Evolutionary conservation across 1,140 invertebrate genomes (phyloP), one percentile per base, ranked within the genome.

Genomic region (Ceratina japonica): DNA sequence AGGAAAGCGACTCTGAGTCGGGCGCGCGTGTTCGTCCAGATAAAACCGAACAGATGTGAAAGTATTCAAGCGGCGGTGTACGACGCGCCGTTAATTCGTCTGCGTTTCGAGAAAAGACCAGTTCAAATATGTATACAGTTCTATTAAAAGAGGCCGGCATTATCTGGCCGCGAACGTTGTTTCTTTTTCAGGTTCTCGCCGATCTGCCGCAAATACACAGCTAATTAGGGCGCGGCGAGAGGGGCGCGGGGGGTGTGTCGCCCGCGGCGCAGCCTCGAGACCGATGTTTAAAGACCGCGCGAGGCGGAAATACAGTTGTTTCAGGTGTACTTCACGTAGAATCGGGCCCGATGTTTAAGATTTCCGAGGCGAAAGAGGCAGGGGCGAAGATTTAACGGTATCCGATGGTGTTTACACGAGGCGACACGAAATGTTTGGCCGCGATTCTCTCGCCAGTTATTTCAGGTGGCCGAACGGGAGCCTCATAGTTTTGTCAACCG

Each of bases 361-460:
- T 83, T 63, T 66, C 51, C 56, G 52, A 73, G 52, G 79, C 75
- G 69, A 80, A 84, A 85, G 80, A 87, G 77, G 78, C n/a, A 49
- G 72, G n/a, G 73, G 76, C 75, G 82, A 70, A 80, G 82, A 86
- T 85, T 84, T 59, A 71, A 71, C 85, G 80, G 79, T 83, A 88
- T 87, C 76, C 83, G 75, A 86, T 88, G 87, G 81, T 89, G 85
- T 89, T 90, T 84, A 88, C 81, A 85, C 83, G 86, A 52, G 70
- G 78, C 81, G 86, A 89, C 85, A 85, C 83, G 87, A 83, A 72
- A 87, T 87, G 88, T 89, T 90, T 89, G 83, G 79, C 74, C 83
- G 84, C 84, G 81, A 87, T 87, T 87, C 86, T 85, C 66, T 81
- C 84, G 77, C 71, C 73, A 89, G 89, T 90, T 90, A 83, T 90